phyloP scores from a whole-genome alignment of 2,113 vertebrate species.

The Stigmatopora argus region DNA sequence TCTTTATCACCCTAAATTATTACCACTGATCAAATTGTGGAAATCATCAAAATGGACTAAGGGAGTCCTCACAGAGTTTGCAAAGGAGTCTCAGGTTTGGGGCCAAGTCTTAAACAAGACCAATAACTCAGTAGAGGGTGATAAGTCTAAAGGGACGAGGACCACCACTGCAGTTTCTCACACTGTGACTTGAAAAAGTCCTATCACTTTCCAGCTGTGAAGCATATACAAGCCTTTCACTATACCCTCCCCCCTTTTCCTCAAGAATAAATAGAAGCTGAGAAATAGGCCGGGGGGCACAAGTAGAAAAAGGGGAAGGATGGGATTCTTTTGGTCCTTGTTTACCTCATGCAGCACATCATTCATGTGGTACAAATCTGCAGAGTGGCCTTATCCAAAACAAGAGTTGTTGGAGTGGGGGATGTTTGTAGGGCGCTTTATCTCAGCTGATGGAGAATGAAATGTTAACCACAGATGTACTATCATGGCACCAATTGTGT shows the following conservation, averaged over 20 bases:
- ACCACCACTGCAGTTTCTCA: constrained; percentile 53
- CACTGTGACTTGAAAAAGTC: constrained; percentile 47
- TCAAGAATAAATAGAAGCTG: constrained; percentile 61
- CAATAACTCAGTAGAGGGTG: constrained; percentile 24
- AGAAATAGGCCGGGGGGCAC: constrained; percentile 50
- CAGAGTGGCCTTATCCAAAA: constrained; percentile 13
- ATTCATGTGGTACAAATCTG: constrained; percentile 49
- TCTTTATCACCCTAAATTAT: not conserved
- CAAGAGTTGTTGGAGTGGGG: not conserved
- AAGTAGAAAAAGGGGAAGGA: constrained; percentile 27
- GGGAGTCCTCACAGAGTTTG: constrained; percentile 17
- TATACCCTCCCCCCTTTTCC: constrained; percentile 45
- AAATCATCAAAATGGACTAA: constrained; percentile 14
- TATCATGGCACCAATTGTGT: constrained; percentile 8
- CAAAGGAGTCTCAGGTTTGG: constrained; percentile 27
- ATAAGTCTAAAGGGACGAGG: constrained; percentile 33
- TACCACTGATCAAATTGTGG: not conserved
- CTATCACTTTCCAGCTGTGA: constrained; percentile 69
- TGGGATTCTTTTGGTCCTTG: constrained; percentile 45
- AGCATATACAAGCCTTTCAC: constrained; percentile 57
- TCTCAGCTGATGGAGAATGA: constrained; percentile 25
- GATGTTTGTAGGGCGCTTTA: constrained; percentile 1
- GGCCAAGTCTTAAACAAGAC: constrained; percentile 32
- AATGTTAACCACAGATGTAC: constrained; percentile 15
- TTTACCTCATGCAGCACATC: constrained; percentile 48